Conservation (phyloP, 2,113 vertebrate genomes). For the Proterorhinus semilunaris region DNA sequence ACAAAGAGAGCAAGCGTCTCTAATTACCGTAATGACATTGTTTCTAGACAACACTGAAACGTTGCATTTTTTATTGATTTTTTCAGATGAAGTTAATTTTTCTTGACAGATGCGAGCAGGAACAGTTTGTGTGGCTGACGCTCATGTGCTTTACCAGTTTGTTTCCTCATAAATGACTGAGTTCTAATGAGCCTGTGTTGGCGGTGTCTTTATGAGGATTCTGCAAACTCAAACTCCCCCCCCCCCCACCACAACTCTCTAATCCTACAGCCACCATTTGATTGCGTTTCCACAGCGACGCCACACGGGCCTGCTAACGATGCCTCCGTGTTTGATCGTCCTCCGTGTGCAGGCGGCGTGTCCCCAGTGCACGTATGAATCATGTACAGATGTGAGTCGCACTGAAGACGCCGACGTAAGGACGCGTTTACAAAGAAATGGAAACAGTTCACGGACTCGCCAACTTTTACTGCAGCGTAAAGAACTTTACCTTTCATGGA, state of each 20-base stretch:
- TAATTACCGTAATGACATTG: no score
- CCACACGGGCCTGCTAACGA: constrained; percentile 11
- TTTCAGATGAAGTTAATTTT: no score
- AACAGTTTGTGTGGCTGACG: no score
- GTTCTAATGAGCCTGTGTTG: constrained; percentile 1
- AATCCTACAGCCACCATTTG: neutral
- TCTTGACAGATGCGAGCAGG: no score
- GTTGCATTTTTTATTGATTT: no score
- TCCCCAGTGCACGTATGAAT: neutral
- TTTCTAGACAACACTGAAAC: no score
- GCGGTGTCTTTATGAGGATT: neutral
- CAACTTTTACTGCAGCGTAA: no score
- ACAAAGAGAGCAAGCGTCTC: no score
- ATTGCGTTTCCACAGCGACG: constrained; percentile 19
- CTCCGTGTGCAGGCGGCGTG: neutral
- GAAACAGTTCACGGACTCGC: no score
- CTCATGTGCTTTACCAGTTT: neutral
- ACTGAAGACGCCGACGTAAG: no score
- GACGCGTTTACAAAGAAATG: neutral
- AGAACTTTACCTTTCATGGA: no score
- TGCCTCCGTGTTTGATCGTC: neutral
- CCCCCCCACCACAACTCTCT: neutral
- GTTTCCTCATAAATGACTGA: neutral
- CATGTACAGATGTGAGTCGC: neutral
- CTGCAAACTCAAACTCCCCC: neutral